phyloP scores from a whole-genome alignment of 1,140 invertebrate genomes.

The Cecropterus lyciades region DNA sequence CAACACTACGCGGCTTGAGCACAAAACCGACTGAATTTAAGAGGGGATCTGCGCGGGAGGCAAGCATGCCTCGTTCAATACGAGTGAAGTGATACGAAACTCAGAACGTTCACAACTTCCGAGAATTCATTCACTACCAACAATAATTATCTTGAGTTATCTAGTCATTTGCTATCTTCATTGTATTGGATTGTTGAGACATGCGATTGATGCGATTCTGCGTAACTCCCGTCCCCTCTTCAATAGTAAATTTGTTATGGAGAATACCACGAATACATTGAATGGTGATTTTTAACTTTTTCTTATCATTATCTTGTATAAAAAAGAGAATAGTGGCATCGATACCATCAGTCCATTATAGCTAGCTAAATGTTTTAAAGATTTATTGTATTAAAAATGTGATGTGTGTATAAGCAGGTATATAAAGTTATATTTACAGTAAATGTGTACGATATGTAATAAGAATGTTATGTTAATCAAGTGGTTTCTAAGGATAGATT shows the following conservation, averaged over 20 bases:
- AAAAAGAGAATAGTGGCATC: no score
- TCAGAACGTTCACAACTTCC: slow-evolving; percentile 66
- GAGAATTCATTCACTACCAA: slow-evolving; percentile 72
- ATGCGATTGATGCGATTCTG: slow-evolving; percentile 50
- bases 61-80: slow-evolving; percentile 30
- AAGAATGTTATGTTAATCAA: slow-evolving; percentile 1
- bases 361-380: no score
- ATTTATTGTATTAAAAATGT: no score
- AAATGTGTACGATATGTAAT: no score
- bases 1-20: slow-evolving; percentile 14
- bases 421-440: no score
- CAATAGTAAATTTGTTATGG: background rate
- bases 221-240: slow-evolving; percentile 35
- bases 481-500: background rate
- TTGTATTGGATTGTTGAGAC: slow-evolving; percentile 50
- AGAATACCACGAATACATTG: background rate
- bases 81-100: slow-evolving; percentile 57
- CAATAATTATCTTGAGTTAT: slow-evolving; percentile 60
- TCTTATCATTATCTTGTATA: background rate
- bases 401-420: no score
- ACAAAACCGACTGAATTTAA: slow-evolving; percentile 32
- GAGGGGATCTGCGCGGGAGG: slow-evolving; percentile 47
- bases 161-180: slow-evolving; percentile 63
- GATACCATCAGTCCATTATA: no score
- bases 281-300: background rate